These are phyloP conservation scores for Tanaodytes sp. DNA, from an alignment of 2,888 invertebrate species.

Conservation along the genomic window DNA sequence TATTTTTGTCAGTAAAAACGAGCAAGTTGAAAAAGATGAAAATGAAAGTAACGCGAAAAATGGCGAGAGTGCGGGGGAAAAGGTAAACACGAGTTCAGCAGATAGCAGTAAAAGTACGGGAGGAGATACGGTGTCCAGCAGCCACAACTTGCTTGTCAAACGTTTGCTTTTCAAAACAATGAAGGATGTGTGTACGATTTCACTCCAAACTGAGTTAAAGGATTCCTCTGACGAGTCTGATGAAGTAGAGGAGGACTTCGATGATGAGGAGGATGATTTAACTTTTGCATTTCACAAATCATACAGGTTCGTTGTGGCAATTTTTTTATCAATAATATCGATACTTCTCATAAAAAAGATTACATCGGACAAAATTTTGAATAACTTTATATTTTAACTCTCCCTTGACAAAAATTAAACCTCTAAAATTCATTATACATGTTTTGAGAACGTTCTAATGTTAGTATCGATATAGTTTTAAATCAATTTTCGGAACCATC, in stretches of 20 bases:
- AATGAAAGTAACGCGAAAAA: conserved; percentile 62
- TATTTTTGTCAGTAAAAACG: conserved; percentile 69
- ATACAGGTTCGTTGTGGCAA: conserved; percentile 59
- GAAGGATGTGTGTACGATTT: too few relatives aligned
- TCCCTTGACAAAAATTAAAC: too few relatives aligned
- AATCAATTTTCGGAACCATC: too few relatives aligned
- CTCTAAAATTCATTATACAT: too few relatives aligned
- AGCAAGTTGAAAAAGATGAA: conserved; percentile 57
- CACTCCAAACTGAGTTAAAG: conserved; percentile 73
- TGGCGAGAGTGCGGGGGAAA: conserved; percentile 60
- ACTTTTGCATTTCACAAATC: conserved; percentile 76
- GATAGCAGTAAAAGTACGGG: conserved; percentile 64
- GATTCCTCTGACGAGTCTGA: conserved; percentile 49
- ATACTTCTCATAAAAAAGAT: too few relatives aligned
- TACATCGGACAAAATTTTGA: too few relatives aligned
- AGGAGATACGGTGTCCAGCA: conserved; percentile 65
- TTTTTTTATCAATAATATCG: conserved; percentile 68
- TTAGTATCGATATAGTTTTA: too few relatives aligned
- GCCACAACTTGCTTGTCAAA: conserved; percentile 53
- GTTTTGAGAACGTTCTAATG: too few relatives aligned
- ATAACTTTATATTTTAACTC: not conserved
- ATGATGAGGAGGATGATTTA: conserved; percentile 79
- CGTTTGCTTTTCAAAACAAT: too few relatives aligned
- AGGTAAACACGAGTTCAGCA: conserved; percentile 58
- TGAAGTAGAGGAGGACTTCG: conserved; percentile 36